Evolutionary conservation across 2,888 invertebrate genomes (phyloP).

Genomic region (Brenthis ino): DNA sequence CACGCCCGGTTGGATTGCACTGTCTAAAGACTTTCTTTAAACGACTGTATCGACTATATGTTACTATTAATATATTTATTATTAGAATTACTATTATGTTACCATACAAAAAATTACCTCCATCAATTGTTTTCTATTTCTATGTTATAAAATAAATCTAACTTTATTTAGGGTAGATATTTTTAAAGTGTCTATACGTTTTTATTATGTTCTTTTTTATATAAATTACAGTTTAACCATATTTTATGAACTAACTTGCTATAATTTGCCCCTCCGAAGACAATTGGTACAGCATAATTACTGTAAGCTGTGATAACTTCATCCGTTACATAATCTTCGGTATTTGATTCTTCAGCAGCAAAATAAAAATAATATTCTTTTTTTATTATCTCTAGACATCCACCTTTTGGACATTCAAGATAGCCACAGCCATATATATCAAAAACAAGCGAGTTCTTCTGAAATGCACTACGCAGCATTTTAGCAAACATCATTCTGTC

Average conservation of each 20-base stretch:
- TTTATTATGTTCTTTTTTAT: no score
- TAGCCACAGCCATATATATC: conserved; percentile 74
- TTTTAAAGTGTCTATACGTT: no score
- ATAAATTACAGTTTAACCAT: no score
- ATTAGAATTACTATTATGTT: no score
- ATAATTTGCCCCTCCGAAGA: conserved; percentile 85
- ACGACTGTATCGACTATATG: no score
- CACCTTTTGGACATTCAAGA: conserved; percentile 49
- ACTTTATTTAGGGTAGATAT: no score
- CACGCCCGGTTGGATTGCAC: no score
- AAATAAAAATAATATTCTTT: conserved; percentile 67
- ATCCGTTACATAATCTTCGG: conserved; percentile 64
- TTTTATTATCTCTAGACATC: conserved; percentile 49
- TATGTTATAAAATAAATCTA: no score
- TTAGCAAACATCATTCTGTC: conserved; percentile 44
- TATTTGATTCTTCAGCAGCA: conserved; percentile 53
- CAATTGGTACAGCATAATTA: conserved; percentile 84
- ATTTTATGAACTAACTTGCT: conserved; percentile 53
- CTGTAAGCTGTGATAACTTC: conserved; percentile 72
- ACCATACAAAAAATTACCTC: no score
- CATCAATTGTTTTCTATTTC: no score
- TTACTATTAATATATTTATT: no score
- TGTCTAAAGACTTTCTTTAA: no score
- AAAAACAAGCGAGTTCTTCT: conserved; percentile 52
- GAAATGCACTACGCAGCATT: conserved; percentile 70